phyloP scores from a whole-genome alignment of 1,140 invertebrate species.

The Ooceraea biroi region DNA sequence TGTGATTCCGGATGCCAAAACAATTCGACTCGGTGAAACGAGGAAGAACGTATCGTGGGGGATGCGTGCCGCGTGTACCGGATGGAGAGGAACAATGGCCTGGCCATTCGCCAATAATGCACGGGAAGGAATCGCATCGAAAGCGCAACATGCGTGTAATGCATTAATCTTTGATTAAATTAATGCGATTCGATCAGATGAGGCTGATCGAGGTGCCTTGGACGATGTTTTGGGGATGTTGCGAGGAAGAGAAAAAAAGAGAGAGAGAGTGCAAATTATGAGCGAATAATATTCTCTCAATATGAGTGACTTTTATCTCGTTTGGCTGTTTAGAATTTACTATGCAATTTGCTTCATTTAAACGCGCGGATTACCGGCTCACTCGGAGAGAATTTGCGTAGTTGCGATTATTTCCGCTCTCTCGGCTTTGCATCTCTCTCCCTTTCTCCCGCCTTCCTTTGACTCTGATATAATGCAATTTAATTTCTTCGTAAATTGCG shows the following conservation, averaged over 20 bases:
- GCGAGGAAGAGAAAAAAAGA: not conserved
- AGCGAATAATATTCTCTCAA: not conserved
- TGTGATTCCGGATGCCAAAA: slow-evolving; percentile 25
- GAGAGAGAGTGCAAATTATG: not conserved
- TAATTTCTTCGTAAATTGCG: slow-evolving; percentile 48
- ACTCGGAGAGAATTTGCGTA: slow-evolving; percentile 1
- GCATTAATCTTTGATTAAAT: not conserved
- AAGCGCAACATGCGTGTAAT: not conserved
- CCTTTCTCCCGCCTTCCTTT: not conserved
- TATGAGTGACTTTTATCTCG: too few species aligned
- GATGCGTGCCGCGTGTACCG: not conserved
- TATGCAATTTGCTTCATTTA: slow-evolving; percentile 33
- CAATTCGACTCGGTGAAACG: not conserved
- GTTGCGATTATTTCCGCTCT: slow-evolving; percentile 17
- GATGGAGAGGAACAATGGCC: not conserved
- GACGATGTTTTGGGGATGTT: not conserved
- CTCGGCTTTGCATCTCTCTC: slow-evolving; percentile 18
- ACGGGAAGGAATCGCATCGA: not conserved
- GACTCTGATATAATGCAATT: slow-evolving; percentile 26
- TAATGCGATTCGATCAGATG: not conserved
- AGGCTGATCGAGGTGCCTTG: not conserved
- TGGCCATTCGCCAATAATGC: not conserved
- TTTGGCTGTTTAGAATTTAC: not conserved
- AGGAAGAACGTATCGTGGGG: not conserved
- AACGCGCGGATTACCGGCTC: slow-evolving; percentile 25